Percentiles rank a stretch among this genome's conserved stretches.
Evolutionary conservation across 2,797 vertebrate species (phyloP).

Genomic region (Jordanella pulchra): DNA sequence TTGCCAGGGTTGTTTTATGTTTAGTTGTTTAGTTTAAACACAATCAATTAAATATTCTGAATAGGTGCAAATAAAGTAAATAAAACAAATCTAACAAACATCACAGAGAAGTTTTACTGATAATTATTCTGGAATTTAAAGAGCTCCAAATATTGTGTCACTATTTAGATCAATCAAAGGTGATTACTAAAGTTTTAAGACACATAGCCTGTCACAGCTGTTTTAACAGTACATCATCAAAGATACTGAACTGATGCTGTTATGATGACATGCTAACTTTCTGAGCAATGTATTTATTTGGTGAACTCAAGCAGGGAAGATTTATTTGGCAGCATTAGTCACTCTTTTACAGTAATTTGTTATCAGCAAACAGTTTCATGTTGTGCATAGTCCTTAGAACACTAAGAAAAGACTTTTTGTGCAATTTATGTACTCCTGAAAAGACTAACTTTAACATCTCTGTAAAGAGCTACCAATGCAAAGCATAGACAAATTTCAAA

Average conservation of each 20-base stretch:
- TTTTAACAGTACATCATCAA: not conserved
- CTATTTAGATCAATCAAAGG: no score
- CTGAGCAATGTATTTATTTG: conserved; percentile 39
- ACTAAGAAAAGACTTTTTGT: conserved; percentile 12
- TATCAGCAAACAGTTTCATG: conserved; percentile 1
- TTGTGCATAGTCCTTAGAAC: conserved; percentile 3
- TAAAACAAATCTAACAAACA: not conserved
- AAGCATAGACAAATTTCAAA: conserved; percentile 26
- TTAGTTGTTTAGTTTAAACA: no score
- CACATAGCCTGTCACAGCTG: not conserved
- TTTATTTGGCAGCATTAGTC: conserved; percentile 35
- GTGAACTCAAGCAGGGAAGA: conserved; percentile 9
- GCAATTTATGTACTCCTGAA: conserved; percentile 31
- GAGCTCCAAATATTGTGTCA: no score
- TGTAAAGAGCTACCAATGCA: conserved; percentile 10
- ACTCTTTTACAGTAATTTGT: conserved; percentile 2
- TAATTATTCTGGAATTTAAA: not conserved
- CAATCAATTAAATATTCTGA: no score
- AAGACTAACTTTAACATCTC: conserved; percentile 6
- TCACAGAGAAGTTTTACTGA: not conserved
- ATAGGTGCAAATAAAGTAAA: no score
- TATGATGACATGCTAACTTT: conserved; percentile 54
- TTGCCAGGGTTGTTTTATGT: no score
- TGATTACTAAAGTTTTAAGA: not conserved
- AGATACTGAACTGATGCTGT: conserved; percentile 33